phyloP scores from a whole-genome alignment of 2,797 vertebrate species.

The Taenioides sp. region DNA sequence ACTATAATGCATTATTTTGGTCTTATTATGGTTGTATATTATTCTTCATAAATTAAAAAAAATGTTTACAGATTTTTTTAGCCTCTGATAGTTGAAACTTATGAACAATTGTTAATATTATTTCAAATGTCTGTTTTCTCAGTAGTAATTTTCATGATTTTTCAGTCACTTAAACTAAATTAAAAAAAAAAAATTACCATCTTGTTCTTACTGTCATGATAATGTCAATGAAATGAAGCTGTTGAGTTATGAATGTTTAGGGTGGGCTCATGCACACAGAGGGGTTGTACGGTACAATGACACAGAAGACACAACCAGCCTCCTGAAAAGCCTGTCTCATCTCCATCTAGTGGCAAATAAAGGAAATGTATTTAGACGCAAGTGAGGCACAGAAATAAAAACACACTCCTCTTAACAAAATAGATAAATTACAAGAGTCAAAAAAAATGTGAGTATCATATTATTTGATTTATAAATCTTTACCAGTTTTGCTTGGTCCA shows the following conservation, averaged over 20 bases:
- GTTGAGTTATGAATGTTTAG: constrained; percentile 20
- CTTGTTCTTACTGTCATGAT: neutral
- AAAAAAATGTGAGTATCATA: neutral
- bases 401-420: neutral
- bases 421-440: neutral
- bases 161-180: neutral
- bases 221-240: neutral
- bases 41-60: too few species aligned
- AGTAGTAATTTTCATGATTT: neutral
- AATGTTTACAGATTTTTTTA: neutral
- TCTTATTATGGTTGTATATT: neutral
- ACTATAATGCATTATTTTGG: neutral
- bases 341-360: constrained; percentile 74
- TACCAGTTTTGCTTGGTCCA: constrained; percentile 75
- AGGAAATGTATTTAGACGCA: constrained; percentile 32
- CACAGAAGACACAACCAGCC: constrained; percentile 83
- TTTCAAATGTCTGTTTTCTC: neutral
- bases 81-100: neutral
- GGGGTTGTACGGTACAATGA: constrained; percentile 74
- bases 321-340: constrained; percentile 83
- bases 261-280: constrained; percentile 30
- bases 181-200: neutral
- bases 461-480: constrained; percentile 3
- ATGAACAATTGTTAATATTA: neutral
- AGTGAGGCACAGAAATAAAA: neutral